Evolutionary conservation across 2,888 invertebrate genomes (phyloP).

Genomic region (Papilio demoleus): DNA sequence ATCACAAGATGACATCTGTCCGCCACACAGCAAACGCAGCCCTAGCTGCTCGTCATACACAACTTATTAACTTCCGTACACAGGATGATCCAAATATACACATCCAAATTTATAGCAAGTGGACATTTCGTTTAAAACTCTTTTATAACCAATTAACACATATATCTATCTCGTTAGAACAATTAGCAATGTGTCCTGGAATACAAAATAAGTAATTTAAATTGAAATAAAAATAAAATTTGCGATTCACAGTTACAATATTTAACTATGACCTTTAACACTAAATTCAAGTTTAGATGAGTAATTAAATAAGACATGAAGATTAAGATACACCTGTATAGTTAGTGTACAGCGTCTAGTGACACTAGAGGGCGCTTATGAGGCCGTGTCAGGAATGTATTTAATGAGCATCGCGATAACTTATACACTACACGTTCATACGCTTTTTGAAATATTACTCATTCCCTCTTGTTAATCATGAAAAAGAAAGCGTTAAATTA

Average conservation of each 20-base stretch:
- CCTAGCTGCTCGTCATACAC: constrained; percentile 69
- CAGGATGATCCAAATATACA: constrained; percentile 19
- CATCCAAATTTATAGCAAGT: not conserved
- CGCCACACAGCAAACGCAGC: constrained; percentile 58
- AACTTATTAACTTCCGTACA: constrained; percentile 46
- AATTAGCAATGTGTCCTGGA: not conserved
- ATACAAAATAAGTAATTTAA: not conserved
- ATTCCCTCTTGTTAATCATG: constrained; percentile 66
- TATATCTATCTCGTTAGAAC: not conserved
- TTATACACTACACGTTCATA: constrained; percentile 74
- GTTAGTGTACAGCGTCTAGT: constrained; percentile 42
- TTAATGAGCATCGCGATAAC: constrained; percentile 73
- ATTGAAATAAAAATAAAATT: not conserved
- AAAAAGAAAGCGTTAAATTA: constrained; percentile 74
- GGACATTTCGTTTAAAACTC: not conserved
- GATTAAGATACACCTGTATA: constrained; percentile 43
- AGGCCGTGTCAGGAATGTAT: constrained; percentile 64
- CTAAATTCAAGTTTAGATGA: too few species aligned
- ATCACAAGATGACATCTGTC: constrained; percentile 76
- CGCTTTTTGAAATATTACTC: constrained; percentile 78
- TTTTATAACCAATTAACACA: not conserved
- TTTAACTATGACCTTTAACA: too few species aligned
- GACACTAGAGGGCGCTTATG: constrained; percentile 55
- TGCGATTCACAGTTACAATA: too few species aligned
- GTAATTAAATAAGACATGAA: not conserved